Conservation (phyloP, 2,113 vertebrate genomes). For the Atherinomorus stipes region DNA sequence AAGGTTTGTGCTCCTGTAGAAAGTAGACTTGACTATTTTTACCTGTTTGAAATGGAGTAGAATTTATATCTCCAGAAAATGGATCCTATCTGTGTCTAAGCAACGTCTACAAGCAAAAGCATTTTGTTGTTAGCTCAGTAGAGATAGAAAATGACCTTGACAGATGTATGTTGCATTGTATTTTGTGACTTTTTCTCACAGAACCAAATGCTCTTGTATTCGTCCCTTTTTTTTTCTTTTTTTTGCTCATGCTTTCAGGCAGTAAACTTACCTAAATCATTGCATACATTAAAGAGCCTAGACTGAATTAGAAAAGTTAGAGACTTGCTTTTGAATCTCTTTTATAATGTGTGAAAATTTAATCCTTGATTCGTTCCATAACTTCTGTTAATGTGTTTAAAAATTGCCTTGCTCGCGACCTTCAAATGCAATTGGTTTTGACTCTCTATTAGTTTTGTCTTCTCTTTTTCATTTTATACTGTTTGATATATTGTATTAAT, state of each 20-base stretch:
- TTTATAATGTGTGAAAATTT: no score
- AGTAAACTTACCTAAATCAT: not conserved
- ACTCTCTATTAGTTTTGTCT: no score
- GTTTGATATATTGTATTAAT: no score
- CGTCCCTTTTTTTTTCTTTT: not conserved
- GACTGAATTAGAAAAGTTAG: no score
- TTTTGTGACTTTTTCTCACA: constrained; percentile 19
- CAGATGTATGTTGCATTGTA: constrained; percentile 6
- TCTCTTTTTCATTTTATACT: no score
- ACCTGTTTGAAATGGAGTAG: not conserved
- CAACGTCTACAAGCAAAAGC: constrained; percentile 19
- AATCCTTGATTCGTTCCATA: no score
- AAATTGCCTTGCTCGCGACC: no score
- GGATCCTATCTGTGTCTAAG: constrained; percentile 25
- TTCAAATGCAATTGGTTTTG: no score
- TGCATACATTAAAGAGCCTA: no score
- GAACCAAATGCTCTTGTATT: not conserved
- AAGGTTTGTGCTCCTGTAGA: no score
- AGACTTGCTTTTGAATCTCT: no score
- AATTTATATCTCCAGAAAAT: not conserved
- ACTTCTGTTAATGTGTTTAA: no score
- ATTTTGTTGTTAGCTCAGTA: constrained; percentile 27
- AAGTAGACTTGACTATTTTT: not conserved
- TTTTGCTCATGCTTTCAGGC: not conserved
- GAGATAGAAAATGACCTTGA: constrained; percentile 65